Conservation (phyloP, 2,797 vertebrate genomes). For the Menidia menidia region DNA sequence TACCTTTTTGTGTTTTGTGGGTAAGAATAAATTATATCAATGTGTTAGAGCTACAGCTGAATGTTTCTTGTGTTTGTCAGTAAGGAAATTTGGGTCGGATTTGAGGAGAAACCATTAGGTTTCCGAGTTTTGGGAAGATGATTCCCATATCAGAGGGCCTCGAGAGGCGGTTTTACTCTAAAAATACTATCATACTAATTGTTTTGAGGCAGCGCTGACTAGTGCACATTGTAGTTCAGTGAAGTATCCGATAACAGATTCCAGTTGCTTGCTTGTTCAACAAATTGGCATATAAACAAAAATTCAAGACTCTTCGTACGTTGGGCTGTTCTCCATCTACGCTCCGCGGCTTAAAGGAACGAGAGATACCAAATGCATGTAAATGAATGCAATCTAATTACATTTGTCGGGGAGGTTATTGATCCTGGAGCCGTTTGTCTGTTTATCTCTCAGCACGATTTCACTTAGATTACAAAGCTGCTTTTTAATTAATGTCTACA, state of each 20-base stretch:
- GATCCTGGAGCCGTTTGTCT: background rate
- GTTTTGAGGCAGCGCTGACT: background rate
- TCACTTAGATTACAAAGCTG: background rate
- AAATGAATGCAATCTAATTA: background rate
- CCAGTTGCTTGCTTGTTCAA: background rate
- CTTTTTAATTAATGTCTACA: background rate
- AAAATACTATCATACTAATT: background rate
- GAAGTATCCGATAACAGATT: background rate
- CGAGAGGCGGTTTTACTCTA: background rate
- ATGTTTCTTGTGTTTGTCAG: background rate
- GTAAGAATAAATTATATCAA: background rate
- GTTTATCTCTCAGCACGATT: background rate
- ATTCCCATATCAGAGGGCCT: background rate
- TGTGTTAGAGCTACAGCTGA: background rate
- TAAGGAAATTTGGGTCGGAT: background rate
- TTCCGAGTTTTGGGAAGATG: background rate
- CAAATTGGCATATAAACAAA: background rate
- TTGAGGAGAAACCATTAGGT: background rate
- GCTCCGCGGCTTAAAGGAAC: background rate
- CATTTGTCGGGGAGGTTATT: background rate
- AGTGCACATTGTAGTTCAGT: background rate
- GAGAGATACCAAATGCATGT: background rate
- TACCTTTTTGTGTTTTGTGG: background rate
- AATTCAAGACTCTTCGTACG: background rate
- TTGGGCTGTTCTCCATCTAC: too few relatives aligned